Percentiles rank a stretch among this genome's conserved stretches.
Conservation (phyloP, 1,140 invertebrate species). For the Drosophila neocordata region DNA sequence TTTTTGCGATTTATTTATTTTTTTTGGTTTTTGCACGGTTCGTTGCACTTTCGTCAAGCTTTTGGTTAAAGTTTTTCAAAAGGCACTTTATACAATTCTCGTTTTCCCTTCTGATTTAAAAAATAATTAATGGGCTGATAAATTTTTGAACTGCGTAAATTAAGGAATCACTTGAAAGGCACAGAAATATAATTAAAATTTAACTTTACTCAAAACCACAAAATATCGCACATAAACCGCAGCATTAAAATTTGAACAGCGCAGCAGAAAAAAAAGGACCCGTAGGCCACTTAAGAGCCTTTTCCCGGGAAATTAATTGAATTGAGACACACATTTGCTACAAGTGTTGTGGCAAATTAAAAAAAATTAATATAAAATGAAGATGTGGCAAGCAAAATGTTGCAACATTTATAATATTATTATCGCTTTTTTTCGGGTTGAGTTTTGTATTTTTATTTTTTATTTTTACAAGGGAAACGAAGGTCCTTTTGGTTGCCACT, state of each 20-base stretch:
- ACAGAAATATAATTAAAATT: conserved; percentile 68
- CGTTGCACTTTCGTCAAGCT: conserved; percentile 64
- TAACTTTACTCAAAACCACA: conserved; percentile 46
- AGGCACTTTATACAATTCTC: conserved; percentile 11
- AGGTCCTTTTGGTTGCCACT: conserved; percentile 44
- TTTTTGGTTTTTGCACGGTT: conserved; percentile 26
- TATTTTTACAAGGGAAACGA: neutral
- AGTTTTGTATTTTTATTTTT: neutral
- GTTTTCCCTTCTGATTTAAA: neutral
- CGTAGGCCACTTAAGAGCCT: conserved; percentile 23
- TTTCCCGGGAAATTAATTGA: conserved; percentile 60
- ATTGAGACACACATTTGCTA: conserved; percentile 60
- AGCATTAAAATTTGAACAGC: conserved; percentile 72
- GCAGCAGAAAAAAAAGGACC: conserved; percentile 33
- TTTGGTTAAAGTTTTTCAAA: conserved; percentile 44
- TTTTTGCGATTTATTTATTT: conserved; percentile 20
- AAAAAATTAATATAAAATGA: conserved; percentile 12
- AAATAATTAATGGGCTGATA: conserved; percentile 59
- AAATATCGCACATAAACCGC: conserved; percentile 52
- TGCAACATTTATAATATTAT: conserved; percentile 69
- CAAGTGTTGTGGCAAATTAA: conserved; percentile 7
- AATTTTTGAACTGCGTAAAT: conserved; percentile 30
- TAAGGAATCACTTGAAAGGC: neutral
- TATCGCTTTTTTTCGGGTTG: conserved; percentile 32
- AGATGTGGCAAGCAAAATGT: conserved; percentile 19